phyloP scores from a whole-genome alignment of 1,140 invertebrate genomes.

The Temnothorax longispinosus region DNA sequence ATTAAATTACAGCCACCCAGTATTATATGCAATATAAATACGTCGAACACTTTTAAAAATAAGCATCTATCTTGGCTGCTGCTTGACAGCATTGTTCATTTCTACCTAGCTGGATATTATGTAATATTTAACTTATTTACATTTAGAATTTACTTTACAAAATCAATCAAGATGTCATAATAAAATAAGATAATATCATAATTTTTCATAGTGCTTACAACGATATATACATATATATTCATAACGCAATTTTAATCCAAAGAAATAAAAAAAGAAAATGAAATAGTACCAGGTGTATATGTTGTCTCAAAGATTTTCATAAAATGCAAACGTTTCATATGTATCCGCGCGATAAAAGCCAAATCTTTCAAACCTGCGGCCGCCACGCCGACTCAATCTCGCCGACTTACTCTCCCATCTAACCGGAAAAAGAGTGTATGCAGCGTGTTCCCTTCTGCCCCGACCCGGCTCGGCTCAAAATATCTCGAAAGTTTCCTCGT shows the following conservation, averaged over 20 bases:
- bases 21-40: not conserved
- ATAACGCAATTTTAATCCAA: not conserved
- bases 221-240: not conserved
- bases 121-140: not conserved
- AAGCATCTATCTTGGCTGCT: not conserved
- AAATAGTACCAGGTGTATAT: not conserved
- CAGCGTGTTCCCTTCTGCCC: conserved; percentile 28
- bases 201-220: not conserved
- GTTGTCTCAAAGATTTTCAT: conserved; percentile 15
- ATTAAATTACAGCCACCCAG: not conserved
- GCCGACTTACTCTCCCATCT: conserved; percentile 41
- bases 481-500: conserved; percentile 79
- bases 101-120: not conserved
- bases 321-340: not conserved
- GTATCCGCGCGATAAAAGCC: conserved; percentile 18
- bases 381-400: conserved; percentile 66
- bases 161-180: not conserved
- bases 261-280: not conserved
- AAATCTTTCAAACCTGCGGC: conserved; percentile 33
- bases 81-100: not conserved
- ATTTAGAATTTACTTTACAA: not conserved
- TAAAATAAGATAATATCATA: not conserved
- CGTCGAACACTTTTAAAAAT: not conserved
- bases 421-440: conserved; percentile 52
- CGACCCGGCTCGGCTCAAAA: conserved; percentile 60